Evolutionary conservation across 2,888 invertebrate genomes (phyloP).

Genomic region (Tanypteryx hageni): DNA sequence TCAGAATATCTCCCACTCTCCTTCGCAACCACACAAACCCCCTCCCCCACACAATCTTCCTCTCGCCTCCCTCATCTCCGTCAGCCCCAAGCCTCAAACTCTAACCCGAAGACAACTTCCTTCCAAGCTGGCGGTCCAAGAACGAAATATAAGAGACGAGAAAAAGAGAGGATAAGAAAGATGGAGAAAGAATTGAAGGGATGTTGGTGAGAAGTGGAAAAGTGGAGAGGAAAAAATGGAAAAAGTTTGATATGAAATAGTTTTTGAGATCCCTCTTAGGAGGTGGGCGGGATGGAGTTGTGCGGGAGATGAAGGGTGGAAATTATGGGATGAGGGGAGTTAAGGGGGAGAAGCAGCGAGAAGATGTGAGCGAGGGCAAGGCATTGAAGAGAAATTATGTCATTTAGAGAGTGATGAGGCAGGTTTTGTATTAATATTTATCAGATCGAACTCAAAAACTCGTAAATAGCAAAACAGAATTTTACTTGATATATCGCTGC

Average conservation of each 20-base stretch:
- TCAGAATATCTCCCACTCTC: too few species aligned
- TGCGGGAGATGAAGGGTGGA: neutral
- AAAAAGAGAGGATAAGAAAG: neutral
- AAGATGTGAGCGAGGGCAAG: too few species aligned
- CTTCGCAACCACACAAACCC: neutral
- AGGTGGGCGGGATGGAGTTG: neutral
- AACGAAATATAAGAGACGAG: neutral
- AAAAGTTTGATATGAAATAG: constrained; percentile 36
- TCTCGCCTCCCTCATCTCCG: neutral
- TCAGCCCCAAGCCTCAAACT: constrained; percentile 23
- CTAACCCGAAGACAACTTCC: constrained; percentile 55
- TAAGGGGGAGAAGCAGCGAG: too few species aligned
- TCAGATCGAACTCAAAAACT: too few species aligned
- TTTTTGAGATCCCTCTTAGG: neutral
- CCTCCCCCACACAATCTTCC: constrained; percentile 4
- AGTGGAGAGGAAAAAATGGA: neutral
- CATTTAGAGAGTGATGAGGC: too few species aligned
- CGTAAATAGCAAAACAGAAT: too few species aligned
- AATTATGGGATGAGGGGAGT: neutral
- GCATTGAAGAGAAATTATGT: too few species aligned
- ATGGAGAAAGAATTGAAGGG: neutral
- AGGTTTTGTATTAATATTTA: too few species aligned
- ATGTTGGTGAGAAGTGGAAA: neutral
- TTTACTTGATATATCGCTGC: too few species aligned
- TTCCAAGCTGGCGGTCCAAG: constrained; percentile 55